Base-by-base conservation (phyloP, 2,888 invertebrate genomes). In the Pyrochroa serraticornis region DNA sequence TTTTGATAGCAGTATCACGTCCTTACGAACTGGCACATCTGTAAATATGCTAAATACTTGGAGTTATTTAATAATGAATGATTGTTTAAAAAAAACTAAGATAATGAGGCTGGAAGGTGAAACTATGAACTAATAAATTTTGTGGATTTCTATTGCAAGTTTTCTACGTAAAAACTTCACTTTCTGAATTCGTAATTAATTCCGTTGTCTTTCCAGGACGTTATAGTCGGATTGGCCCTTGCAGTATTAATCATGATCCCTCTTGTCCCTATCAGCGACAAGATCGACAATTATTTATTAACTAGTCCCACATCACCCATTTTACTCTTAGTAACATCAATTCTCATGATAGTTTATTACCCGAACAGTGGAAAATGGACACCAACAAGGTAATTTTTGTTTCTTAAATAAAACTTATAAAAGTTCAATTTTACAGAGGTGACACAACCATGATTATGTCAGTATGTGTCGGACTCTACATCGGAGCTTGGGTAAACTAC, bases 371-470 rank as follows among this genome's bases (percentile, higher is more conserved):
- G 91, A 66, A 88, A 87, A 71, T 95, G 95, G 94, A 95, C 93
- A 48, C 94, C 95, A 6, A 94, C 95, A 10, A 88, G 90, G 92
- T 91, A 80, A 74, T 47, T 7, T 35, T 30, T 37, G 2, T 14
- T 1, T 3, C 2, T 14, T n/a, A 10, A 47, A 14, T 2, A 10
- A 38, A 1, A 22, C 14, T 35, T 46, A 35, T 12, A 7, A 41
- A 39, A 13, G 13, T 39, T 48, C 5, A 30, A 8, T 57, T 30
- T 83, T 83, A 6, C 80, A 92, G 95, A 73, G 93, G 94, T 14
- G 95, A 96, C 79, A 95, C 95, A 0, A 87, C 93, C 1, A 90
- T 93, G 84, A 90, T 95, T 65, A 84, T 95, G 64, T 92, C 91
- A 50, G 91, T 92, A 3, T 89, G 89, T 65, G 85, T 88, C 1